Evolutionary conservation across 2,888 invertebrate genomes (phyloP), one percentile per base, ranked within the genome.

Genomic region (Apomyelois bistriatella): DNA sequence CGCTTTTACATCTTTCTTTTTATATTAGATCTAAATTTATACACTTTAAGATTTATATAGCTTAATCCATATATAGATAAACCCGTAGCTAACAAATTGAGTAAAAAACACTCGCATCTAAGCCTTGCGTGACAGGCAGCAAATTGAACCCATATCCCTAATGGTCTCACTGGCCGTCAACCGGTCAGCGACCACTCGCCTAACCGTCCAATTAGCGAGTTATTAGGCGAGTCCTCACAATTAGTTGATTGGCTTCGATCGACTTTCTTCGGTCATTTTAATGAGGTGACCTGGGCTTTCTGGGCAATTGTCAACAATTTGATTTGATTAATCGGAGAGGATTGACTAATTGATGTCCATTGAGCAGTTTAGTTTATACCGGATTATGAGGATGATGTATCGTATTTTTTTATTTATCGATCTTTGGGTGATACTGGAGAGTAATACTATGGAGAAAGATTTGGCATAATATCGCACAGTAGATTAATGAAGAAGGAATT

Each of bases 221-320:
- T 46, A 30, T 46, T 46, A 46, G 46, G 15, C 46, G 32, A 28
- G 42, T 10, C 16, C 30, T 43, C 30, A n/a, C 46, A 46, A 46
- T 46, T 46, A 46, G 32, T 32, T 46, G 46, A 46, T 46, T 46
- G 46, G 46, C 32, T 46, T 13, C 46, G 32, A 46, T 46, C 46
- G 32, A 46, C 46, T 46, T 46, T 46, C 46, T 46, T 32, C 32
- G 32, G 12, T 16, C 32, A 40, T 38, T 5, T 13, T 43, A 22
- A 42, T 42, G 42, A 42, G 42, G n/a, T 12, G 22, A 22, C 22
- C 22, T 22, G 22, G 22, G 22, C 22, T 3, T 22, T 2, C 28
- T 13, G 43, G 30, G 12, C 30, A 43, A 43, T 43, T 43, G 43
- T 30, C 43, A 43, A 43, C 43, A 43, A 43, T 30, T 43, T 28